Evolutionary conservation across 23 tunicate genomes (phyloP), one percentile per base, ranked within the genome.

Genomic region (Styela plicata): DNA sequence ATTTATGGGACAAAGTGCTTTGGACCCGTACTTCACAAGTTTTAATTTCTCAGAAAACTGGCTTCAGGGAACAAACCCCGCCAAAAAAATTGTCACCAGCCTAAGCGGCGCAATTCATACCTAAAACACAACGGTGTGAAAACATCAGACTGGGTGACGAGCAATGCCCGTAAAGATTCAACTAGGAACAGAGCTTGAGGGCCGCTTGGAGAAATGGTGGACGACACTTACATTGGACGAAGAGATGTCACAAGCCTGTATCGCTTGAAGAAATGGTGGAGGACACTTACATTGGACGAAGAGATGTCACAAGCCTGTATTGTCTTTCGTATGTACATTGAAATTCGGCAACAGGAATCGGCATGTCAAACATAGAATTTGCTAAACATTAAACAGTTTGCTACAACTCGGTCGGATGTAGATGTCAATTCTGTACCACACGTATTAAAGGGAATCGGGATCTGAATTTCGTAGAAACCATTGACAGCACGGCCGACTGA

Each of bases 281-380:
- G n/a, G n/a, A n/a, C n/a, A 64, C 88, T 85, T 78, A 85, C 88
- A 78, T 68, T 25, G 88, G 88, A 26, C 70, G 65, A 19, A 85
- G 65, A 3, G 88, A 85, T n/a, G 88, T 65, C 37, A 66, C 31
- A 0, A 85, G 20, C 1, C 65, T 77, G 22, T 78, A 85, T n/a
- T 74, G 77, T 2, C 74, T 37, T 10, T 26, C 13, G 71, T 85
- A 85, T 0, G 73, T n/a, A 68, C 88, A 85, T 37, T 67, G 69
- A 34, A 85, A 85, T 44, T 33, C 37, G n/a, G 67, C 88, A 5
- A 69, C 69, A 2, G 88, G 83, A 36, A 85, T 69, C 20, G 88
- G 88, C 77, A 78, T 65, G 25, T 85, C 88, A 25, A 85, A 66
- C 1, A 1, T 0, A 18, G 34, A 25, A 63, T 36, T 69, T 13